Conservation (phyloP, 2,888 invertebrate species). For the Eupithecia vulgata region DNA sequence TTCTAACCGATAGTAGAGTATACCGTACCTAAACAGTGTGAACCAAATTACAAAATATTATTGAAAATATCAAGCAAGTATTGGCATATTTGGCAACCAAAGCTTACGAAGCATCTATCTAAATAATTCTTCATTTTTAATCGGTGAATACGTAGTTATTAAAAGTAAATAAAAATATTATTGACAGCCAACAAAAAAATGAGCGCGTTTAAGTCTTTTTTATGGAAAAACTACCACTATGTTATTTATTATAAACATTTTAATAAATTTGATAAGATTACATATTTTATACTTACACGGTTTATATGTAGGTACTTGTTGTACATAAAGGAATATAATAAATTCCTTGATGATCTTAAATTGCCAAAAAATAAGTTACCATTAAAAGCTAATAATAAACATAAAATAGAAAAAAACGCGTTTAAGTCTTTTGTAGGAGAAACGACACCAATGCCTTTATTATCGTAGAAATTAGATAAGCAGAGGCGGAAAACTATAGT, state of each 20-base stretch:
- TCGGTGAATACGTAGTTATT: background rate
- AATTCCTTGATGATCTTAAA: no score
- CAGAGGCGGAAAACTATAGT: background rate
- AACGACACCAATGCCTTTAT: background rate
- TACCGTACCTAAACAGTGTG: background rate
- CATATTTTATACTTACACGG: background rate
- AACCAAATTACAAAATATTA: background rate
- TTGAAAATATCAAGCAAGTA: background rate
- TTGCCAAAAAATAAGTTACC: no score
- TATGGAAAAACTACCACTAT: background rate
- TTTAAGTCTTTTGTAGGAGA: slow-evolving; percentile 18
- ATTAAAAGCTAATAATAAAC: background rate
- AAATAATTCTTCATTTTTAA: background rate
- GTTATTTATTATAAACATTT: background rate
- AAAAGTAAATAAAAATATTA: background rate
- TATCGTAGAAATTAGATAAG: background rate
- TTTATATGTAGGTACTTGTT: background rate
- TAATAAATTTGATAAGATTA: background rate
- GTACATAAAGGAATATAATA: background rate
- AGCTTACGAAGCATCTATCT: background rate
- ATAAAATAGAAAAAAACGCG: background rate
- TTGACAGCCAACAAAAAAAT: background rate
- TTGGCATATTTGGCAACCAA: background rate
- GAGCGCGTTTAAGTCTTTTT: slow-evolving; percentile 18
- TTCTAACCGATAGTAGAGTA: background rate